A percentile compares a stretch with the other conserved stretches of the same genome.
These are phyloP conservation scores for Gymnogyps californianus DNA, from an alignment of 2,113 vertebrate genomes.

Conservation along the genomic window DNA sequence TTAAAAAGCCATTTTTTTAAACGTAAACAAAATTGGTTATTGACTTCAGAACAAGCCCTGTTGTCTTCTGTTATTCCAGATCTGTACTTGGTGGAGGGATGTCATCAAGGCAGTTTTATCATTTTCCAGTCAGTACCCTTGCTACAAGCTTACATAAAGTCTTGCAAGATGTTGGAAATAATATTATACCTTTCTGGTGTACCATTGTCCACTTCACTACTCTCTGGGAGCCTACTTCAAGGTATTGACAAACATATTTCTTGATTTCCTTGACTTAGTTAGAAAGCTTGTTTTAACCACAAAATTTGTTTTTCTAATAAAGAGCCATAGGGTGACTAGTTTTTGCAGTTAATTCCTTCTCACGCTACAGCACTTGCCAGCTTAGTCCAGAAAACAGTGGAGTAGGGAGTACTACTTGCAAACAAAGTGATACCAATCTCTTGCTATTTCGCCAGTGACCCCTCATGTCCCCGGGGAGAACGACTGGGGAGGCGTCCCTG, in stretches of 20 bases:
- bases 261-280: not conserved
- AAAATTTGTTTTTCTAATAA: not conserved
- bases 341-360: not conserved
- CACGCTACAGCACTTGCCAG: not conserved
- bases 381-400: not conserved
- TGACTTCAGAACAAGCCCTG: not conserved
- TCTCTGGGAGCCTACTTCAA: not conserved
- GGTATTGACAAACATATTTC: not conserved
- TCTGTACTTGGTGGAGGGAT: not conserved
- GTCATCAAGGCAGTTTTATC: not conserved
- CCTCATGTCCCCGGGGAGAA: not conserved
- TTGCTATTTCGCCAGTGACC: not conserved
- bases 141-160: not conserved
- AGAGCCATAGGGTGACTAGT: not conserved
- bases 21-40: not conserved
- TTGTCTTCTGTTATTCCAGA: not conserved
- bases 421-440: not conserved
- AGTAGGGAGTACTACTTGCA: not conserved
- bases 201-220: accelerated
- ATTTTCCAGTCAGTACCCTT: not conserved
- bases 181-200: not conserved
- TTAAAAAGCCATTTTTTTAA: not conserved
- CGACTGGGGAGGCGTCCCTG: not conserved
- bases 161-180: not conserved
- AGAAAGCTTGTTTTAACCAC: not conserved